Evolutionary conservation across 2,113 vertebrate genomes (phyloP).

Genomic region (Corythornis madagascariensis): DNA sequence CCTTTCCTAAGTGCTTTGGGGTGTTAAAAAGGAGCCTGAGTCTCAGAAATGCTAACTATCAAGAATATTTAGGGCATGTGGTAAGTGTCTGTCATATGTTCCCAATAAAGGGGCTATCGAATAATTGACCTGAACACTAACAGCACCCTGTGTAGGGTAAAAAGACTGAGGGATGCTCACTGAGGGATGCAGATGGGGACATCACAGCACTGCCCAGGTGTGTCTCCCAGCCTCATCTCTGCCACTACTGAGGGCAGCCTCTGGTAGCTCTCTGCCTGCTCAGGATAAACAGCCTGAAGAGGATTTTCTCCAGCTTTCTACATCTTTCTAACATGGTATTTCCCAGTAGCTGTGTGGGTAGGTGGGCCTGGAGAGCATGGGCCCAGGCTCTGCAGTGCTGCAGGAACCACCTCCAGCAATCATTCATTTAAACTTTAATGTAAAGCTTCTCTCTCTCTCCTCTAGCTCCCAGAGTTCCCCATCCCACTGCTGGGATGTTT

Average conservation of each 20-base stretch:
- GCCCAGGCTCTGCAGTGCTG: neutral
- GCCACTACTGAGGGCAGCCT: neutral
- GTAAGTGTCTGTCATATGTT: slow-evolving; percentile 13
- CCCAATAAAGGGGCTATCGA: neutral
- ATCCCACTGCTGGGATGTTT: neutral
- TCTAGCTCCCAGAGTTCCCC: neutral
- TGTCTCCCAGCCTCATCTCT: neutral
- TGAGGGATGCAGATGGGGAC: neutral
- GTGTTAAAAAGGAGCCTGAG: slow-evolving; percentile 30
- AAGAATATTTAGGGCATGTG: slow-evolving; percentile 21
- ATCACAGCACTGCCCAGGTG: fast-evolving
- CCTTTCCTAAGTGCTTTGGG: neutral
- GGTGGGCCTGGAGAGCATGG: neutral
- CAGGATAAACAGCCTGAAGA: neutral
- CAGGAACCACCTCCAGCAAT: neutral
- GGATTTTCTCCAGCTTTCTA: neutral
- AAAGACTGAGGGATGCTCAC: neutral
- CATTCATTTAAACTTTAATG: neutral
- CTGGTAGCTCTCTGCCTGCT: neutral
- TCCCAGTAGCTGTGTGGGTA: neutral
- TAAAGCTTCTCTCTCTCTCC: neutral
- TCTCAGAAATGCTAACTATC: neutral
- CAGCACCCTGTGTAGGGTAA: neutral
- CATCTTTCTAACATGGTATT: neutral
- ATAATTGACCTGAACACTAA: neutral